Evolutionary conservation across 2,888 invertebrate species (phyloP), one percentile per base, ranked within the genome.

Genomic region (Dolichomitus sp.): DNA sequence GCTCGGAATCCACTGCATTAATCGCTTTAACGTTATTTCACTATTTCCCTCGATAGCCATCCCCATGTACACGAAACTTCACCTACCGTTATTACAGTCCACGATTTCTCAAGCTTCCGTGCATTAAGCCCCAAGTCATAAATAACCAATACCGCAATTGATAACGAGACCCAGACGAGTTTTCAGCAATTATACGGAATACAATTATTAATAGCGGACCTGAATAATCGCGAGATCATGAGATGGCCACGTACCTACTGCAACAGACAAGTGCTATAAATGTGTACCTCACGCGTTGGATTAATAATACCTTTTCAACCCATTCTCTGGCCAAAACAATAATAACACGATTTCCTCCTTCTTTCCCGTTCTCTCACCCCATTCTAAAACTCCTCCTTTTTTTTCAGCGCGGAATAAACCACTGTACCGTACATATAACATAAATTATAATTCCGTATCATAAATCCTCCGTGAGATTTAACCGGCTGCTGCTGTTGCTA

Each of bases 381-480:
- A 19, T 5, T 30, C 66, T 37, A 72, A 52, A 23, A 77, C 68
- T 7, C 66, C 75, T 17, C 50, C 30, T 19, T 23, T 66, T 14
- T 12, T 40, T 61, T 19, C 59, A 61, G 76, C 37, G 68, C 45
- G 40, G 45, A 65, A 75, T 70, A 76, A 76, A 75, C 72, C 66
- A 33, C 42, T 27, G 57, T n/a, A 65, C 54, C 54, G 48, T 65
- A 37, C 33, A 61, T 73, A 69, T 72, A 77, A 73, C 69, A 27
- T 74, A 57, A 81, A 81, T 78, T 81, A 81, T 81, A 50, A 81
- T 81, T 40, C 69, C 65, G 78, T 65, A 81, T 78, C 74, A 78
- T 73, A 69, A 81, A 78, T 78, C 69, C 48, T 54, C 63, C 73
- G 54, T 73, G 81, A 81, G 68, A 77, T 81, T 81, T 81, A 23